These are phyloP conservation scores for Geotrypetes seraphini DNA, from an alignment of 2,797 vertebrate species.

Conservation along the genomic window DNA sequence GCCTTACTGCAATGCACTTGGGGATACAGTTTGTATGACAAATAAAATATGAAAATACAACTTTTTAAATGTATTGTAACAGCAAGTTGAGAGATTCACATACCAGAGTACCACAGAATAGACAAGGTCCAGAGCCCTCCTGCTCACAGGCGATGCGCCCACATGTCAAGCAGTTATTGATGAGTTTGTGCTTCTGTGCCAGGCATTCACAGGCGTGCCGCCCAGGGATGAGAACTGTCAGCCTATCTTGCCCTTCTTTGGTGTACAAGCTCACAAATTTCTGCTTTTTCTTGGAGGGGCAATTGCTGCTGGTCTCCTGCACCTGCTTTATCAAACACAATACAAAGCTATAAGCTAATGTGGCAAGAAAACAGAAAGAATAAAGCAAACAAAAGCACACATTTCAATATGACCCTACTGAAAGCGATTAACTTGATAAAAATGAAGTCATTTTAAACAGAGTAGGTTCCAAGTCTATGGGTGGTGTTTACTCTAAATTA, in stretches of 20 bases:
- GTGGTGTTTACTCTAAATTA: no score
- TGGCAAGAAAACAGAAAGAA: neutral
- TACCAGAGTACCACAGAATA: constrained; percentile 89
- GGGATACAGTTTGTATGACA: no score
- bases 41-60: no score
- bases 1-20: no score
- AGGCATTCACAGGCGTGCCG: constrained; percentile 83
- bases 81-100: neutral
- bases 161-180: constrained; percentile 91
- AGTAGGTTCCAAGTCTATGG: no score
- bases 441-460: no score
- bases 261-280: constrained; percentile 84
- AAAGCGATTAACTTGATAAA: no score
- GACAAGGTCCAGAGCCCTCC: constrained; percentile 88
- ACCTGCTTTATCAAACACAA: constrained; percentile 44
- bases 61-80: no score
- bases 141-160: constrained; percentile 93
- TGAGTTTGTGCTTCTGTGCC: constrained; percentile 87
- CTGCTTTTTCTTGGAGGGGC: constrained; percentile 73
- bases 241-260: constrained; percentile 82
- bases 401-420: no score
- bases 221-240: constrained; percentile 79
- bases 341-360: neutral
- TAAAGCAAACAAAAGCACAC: no score
- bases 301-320: constrained; percentile 56